Evolutionary conservation across 2,797 vertebrate genomes (phyloP).

Genomic region (Chloroceryle inda): DNA sequence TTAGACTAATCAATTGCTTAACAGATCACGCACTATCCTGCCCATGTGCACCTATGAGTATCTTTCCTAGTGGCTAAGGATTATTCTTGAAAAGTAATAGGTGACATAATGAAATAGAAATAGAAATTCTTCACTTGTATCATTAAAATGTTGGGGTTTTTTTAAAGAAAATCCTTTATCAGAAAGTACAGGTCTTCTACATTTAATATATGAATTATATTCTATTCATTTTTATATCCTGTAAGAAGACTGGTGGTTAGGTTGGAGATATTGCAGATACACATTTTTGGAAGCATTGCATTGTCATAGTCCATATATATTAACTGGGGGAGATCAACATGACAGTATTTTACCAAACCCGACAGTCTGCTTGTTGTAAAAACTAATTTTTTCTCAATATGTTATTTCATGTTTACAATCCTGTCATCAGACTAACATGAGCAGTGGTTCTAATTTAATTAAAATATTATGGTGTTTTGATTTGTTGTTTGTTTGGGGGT

Average conservation of each 20-base stretch:
- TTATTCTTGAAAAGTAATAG: neutral
- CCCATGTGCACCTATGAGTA: neutral
- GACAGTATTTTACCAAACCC: neutral
- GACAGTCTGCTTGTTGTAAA: neutral
- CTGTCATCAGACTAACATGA: neutral
- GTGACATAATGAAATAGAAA: neutral
- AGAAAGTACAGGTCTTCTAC: neutral
- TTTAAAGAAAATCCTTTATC: neutral
- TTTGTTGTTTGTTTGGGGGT: no score
- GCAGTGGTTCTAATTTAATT: neutral
- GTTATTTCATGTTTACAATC: neutral
- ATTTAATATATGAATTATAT: neutral
- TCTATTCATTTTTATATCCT: neutral
- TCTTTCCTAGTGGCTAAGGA: neutral
- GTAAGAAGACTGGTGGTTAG: neutral
- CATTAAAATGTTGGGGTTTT: neutral
- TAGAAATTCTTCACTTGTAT: neutral
- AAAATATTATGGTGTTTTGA: neutral
- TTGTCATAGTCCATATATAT: neutral
- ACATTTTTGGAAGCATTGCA: neutral
- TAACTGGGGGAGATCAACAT: neutral
- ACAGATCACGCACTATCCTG: neutral
- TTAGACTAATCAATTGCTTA: neutral
- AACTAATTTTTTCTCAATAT: neutral
- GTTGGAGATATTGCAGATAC: neutral